phyloP scores from a whole-genome alignment of 1,140 invertebrate species.

The Rhynchophorus ferrugineus region DNA sequence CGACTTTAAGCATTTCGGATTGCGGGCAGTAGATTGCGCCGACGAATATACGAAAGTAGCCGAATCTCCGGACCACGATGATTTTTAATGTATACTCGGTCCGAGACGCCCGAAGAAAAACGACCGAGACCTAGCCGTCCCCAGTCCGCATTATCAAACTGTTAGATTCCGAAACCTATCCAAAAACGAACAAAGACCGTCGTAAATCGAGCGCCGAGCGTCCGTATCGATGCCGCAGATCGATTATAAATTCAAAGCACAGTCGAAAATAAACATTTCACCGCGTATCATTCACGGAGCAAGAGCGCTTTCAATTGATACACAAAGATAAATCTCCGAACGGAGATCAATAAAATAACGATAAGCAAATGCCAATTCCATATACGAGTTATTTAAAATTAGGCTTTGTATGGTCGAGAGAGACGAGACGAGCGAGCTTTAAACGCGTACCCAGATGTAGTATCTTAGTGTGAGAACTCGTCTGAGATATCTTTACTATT shows the following conservation, averaged over 20 bases:
- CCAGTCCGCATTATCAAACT: no score
- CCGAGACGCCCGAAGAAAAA: no score
- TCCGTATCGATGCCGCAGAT: background rate
- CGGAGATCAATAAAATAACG: background rate
- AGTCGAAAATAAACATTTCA: background rate
- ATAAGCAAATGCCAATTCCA: background rate
- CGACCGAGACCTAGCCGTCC: no score
- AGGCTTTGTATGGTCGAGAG: no score
- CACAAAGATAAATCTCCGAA: background rate
- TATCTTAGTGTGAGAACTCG: background rate
- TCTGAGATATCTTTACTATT: background rate
- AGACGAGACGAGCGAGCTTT: no score
- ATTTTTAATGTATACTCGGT: no score
- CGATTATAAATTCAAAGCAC: background rate
- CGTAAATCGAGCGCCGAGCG: background rate
- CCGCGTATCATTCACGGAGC: background rate
- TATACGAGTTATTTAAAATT: background rate
- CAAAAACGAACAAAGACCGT: background rate
- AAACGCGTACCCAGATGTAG: no score
- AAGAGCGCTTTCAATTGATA: background rate
- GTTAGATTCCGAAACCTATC: no score
- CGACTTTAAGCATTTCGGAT: no score
- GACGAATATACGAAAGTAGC: no score
- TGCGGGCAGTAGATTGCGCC: no score
- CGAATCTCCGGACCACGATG: no score